phyloP scores from a whole-genome alignment of 2,113 vertebrate genomes.

The Benitochromis conjunctus region DNA sequence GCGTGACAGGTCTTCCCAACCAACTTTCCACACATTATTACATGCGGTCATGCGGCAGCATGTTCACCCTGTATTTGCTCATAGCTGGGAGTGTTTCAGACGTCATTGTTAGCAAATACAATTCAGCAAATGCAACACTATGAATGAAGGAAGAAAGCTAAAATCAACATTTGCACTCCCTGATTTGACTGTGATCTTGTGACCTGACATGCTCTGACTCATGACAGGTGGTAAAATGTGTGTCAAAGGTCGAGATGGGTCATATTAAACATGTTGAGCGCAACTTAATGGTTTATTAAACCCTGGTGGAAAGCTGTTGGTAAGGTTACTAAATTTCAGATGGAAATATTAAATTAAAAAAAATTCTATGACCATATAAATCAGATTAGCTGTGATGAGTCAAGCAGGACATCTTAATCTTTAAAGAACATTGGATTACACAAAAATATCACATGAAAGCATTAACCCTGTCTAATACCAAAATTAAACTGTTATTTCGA shows the following conservation, averaged over 20 bases:
- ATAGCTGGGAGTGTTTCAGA: background rate
- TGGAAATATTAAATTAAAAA: background rate
- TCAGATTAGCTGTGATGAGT: background rate
- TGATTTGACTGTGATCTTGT: background rate
- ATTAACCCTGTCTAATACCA: background rate
- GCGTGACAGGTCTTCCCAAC: background rate
- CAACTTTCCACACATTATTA: background rate
- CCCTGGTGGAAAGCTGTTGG: background rate
- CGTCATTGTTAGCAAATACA: background rate
- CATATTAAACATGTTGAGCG: background rate
- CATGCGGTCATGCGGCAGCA: conserved; percentile 2
- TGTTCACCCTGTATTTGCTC: background rate
- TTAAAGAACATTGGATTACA: background rate
- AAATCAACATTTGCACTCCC: background rate
- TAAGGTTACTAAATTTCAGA: background rate
- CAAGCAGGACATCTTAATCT: too few species aligned
- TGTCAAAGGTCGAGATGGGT: background rate
- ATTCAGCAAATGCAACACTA: background rate
- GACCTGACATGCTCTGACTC: background rate
- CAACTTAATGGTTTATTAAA: background rate
- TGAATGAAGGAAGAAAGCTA: background rate
- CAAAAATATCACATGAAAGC: background rate
- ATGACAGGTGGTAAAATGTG: background rate
- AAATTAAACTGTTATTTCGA: background rate
- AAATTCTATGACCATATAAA: background rate